A percentile compares a stretch with the other conserved stretches of the same genome.
Conservation (phyloP, 2,113 vertebrate species). For the Sinocyclocheilus anshuiensis region DNA sequence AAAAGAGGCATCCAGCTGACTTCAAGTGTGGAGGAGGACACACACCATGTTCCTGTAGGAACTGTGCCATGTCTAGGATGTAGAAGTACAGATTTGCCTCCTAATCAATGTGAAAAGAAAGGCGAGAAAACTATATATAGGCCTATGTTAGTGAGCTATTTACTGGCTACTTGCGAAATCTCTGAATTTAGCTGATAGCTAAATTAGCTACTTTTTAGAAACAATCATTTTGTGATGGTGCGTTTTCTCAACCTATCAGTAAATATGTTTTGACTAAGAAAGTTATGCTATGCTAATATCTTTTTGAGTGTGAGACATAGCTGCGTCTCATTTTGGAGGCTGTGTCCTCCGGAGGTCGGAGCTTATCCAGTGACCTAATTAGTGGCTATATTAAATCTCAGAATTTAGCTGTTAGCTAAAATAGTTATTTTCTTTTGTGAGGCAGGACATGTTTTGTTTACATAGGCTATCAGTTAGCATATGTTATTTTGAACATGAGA, state of each 20-base stretch:
- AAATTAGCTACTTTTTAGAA: background rate
- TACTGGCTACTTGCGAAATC: background rate
- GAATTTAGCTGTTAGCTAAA: too few relatives aligned
- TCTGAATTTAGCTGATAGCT: background rate
- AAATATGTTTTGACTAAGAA: too few relatives aligned
- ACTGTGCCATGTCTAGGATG: background rate
- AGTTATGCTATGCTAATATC: too few relatives aligned
- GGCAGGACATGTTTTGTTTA: too few relatives aligned
- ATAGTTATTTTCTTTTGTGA: background rate
- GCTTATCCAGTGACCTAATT: too few relatives aligned
- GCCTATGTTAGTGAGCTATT: too few relatives aligned
- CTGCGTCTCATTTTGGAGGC: too few relatives aligned
- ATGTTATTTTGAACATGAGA: background rate
- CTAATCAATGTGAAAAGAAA: background rate
- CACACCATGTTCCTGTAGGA: background rate
- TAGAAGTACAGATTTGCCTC: background rate
- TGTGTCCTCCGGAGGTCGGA: too few relatives aligned
- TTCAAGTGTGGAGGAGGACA: background rate
- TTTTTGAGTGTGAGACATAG: too few relatives aligned
- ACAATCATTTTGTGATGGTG: background rate
- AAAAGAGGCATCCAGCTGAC: conserved; percentile 17
- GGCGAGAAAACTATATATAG: too few relatives aligned
- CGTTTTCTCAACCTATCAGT: too few relatives aligned
- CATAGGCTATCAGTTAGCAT: background rate
- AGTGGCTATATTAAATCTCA: too few relatives aligned